phyloP scores from a whole-genome alignment of 2,113 vertebrate genomes.

The Bubalus kerabau region DNA sequence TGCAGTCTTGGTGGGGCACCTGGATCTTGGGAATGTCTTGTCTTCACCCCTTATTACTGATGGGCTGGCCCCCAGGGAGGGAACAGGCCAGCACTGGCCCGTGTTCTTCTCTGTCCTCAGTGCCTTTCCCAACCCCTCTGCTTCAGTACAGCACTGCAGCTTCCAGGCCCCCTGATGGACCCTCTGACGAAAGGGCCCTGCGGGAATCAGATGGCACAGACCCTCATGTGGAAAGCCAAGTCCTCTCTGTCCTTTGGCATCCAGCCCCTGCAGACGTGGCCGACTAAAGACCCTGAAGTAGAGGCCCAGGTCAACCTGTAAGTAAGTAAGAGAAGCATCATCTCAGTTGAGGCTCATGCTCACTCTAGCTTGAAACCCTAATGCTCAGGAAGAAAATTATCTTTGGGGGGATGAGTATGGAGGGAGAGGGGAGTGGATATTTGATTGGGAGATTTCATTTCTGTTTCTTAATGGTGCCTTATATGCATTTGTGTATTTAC shows the following conservation, averaged over 20 bases:
- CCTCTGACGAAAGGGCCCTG: slow-evolving; percentile 57
- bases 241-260: slow-evolving; percentile 72
- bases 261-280: slow-evolving; percentile 68
- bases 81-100: neutral
- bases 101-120: neutral
- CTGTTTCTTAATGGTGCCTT: neutral
- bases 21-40: neutral
- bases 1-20: neutral
- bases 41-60: neutral
- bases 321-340: slow-evolving; percentile 65
- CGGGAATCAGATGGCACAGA: slow-evolving; percentile 63
- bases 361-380: neutral
- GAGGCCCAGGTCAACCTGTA: slow-evolving; percentile 76
- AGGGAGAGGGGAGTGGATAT: neutral
- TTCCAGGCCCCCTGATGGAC: slow-evolving; percentile 62
- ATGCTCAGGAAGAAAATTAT: neutral
- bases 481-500: neutral
- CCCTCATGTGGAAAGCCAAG: slow-evolving; percentile 69
- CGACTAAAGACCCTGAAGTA: slow-evolving; percentile 57
- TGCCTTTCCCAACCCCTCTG: slow-evolving; percentile 29
- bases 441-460: neutral
- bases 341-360: neutral
- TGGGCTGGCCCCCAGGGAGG: neutral
- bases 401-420: neutral
- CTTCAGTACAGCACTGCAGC: slow-evolving; percentile 42